These are phyloP conservation scores for Strigamia crassipes DNA, from an alignment of 2,888 invertebrate genomes.

Conservation along the genomic window DNA sequence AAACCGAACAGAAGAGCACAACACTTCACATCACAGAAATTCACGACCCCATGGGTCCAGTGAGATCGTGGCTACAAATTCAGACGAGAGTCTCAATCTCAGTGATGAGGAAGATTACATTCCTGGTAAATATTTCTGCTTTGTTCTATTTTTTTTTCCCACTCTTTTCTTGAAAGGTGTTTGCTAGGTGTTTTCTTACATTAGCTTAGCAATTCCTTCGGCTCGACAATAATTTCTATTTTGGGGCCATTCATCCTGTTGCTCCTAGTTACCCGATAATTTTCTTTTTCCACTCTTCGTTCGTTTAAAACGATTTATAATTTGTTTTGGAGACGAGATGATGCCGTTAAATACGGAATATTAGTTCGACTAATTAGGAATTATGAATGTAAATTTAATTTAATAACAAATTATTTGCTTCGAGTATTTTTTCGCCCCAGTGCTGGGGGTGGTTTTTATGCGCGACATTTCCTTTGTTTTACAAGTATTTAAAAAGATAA, in stretches of 20 bases:
- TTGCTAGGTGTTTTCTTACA: not conserved
- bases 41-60: slow-evolving; percentile 3
- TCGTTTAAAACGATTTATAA: not conserved
- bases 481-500: not conserved
- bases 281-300: not conserved
- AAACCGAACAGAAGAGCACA: slow-evolving; percentile 56
- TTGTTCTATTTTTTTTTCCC: no score
- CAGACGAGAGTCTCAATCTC: slow-evolving; percentile 76
- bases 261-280: not conserved
- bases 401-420: no score
- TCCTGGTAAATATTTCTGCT: slow-evolving; percentile 51
- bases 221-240: not conserved
- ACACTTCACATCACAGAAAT: slow-evolving; percentile 55
- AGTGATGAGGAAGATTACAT: slow-evolving; percentile 75
- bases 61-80: slow-evolving; percentile 59
- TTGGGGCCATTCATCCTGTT: not conserved
- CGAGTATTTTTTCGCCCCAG: no score
- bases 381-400: no score
- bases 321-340: not conserved
- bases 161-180: no score
- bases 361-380: no score
- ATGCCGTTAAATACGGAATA: no score
- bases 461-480: not conserved
- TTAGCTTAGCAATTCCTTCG: not conserved
- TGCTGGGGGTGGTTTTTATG: not conserved